These are phyloP conservation scores for Cataglyphis rosenhaueri DNA, from an alignment of 2,888 invertebrate species.

Conservation along the genomic window DNA sequence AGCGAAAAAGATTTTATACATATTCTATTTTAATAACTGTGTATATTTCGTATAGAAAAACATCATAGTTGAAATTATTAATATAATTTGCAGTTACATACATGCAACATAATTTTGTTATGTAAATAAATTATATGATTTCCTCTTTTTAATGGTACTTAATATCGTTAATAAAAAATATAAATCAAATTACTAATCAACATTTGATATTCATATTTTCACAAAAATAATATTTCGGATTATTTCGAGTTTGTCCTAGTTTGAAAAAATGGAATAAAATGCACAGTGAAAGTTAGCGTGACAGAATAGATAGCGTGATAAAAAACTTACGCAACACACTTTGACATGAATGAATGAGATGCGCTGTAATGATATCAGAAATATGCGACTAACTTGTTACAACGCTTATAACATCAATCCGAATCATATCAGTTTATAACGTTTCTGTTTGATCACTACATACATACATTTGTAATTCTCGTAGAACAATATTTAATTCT, in stretches of 20 bases:
- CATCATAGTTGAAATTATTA: background rate
- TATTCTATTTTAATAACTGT: background rate
- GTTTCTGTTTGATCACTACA: background rate
- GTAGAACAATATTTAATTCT: background rate
- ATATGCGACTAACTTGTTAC: constrained; percentile 25
- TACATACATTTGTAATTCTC: background rate
- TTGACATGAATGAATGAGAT: constrained; percentile 30
- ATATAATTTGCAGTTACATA: background rate
- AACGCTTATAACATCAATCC: constrained; percentile 15
- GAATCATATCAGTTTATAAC: background rate
- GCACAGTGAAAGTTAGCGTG: background rate
- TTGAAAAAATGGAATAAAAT: constrained; percentile 30
- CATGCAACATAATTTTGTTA: background rate
- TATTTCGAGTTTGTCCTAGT: constrained; percentile 20
- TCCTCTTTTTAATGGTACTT: background rate
- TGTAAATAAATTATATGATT: background rate
- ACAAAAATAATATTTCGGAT: constrained; percentile 13
- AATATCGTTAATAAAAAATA: background rate
- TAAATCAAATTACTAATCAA: background rate
- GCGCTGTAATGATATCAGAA: constrained; percentile 31
- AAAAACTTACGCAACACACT: constrained; percentile 40
- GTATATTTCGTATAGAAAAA: background rate
- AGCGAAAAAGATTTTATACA: background rate
- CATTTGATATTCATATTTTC: background rate
- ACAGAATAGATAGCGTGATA: constrained; percentile 30